A percentile compares a stretch with the other conserved stretches of the same genome.
phyloP scores from a whole-genome alignment of 2,888 invertebrate genomes.

The Dicranocentrus wangi region DNA sequence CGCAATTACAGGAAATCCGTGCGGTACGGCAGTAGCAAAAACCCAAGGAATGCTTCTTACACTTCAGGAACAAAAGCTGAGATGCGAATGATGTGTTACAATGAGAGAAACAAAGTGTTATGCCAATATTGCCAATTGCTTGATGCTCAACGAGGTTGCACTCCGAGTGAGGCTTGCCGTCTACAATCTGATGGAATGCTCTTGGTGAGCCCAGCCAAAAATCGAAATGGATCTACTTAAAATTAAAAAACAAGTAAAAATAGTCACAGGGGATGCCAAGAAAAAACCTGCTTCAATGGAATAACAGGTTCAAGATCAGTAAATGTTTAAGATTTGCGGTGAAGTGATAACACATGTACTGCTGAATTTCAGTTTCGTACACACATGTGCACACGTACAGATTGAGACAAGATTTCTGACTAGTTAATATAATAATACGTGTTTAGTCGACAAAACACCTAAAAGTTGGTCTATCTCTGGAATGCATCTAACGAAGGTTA shows the following conservation, averaged over 20 bases:
- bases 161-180: neutral
- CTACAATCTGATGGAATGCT: conserved; percentile 4
- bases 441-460: no score
- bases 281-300: conserved; percentile 42
- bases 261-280: conserved; percentile 53
- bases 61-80: conserved; percentile 53
- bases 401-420: no score
- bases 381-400: conserved; percentile 33
- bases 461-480: conserved; percentile 38
- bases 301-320: conserved; percentile 56
- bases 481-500: conserved; percentile 35
- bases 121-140: conserved; percentile 31
- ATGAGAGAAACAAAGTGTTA: conserved; percentile 27
- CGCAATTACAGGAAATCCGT: conserved; percentile 46
- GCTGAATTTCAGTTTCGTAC: neutral
- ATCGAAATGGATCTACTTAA: conserved; percentile 39
- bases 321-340: conserved; percentile 2
- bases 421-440: no score
- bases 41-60: conserved; percentile 5
- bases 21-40: conserved; percentile 15
- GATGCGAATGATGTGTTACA: conserved; percentile 43
- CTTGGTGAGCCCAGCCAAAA: conserved; percentile 57
- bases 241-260: conserved; percentile 60
- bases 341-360: neutral
- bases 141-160: neutral